Conservation (phyloP, 2,888 invertebrate genomes). For the Didymodactylos carnosus region DNA sequence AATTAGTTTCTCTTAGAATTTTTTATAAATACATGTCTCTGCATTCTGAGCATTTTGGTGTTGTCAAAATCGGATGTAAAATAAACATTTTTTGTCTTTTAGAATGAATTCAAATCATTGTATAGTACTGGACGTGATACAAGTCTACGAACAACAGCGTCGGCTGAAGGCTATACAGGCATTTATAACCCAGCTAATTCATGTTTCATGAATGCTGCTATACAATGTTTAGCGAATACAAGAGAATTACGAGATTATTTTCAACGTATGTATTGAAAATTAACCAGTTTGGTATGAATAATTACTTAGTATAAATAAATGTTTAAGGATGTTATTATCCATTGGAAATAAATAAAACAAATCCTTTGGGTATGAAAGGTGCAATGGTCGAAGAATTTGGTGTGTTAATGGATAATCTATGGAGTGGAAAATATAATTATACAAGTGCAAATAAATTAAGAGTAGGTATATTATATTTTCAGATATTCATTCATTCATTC, state of each 20-base stretch:
- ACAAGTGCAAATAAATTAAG: neutral
- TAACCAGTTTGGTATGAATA: neutral
- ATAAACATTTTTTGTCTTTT: no score
- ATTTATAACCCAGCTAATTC: conserved; percentile 40
- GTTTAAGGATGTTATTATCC: conserved; percentile 26
- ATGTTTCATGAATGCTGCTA: conserved; percentile 40
- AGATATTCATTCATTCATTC: no score
- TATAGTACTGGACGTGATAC: no score
- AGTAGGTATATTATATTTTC: neutral
- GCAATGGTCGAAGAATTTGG: conserved; percentile 37
- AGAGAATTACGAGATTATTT: conserved; percentile 38
- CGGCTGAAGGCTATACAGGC: conserved; percentile 34
- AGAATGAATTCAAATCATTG: no score
- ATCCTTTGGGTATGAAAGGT: conserved; percentile 37
- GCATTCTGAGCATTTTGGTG: no score
- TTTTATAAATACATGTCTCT: no score
- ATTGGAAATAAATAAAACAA: conserved; percentile 36
- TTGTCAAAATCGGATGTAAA: no score
- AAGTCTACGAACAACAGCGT: no score
- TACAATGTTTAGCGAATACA: conserved; percentile 38
- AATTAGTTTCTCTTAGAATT: no score
- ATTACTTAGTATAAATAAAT: neutral
- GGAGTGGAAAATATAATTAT: conserved; percentile 28
- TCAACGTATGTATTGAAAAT: conserved; percentile 23
- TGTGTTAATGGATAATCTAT: conserved; percentile 35